Base-by-base conservation (phyloP, 1,140 invertebrate genomes). In the Lepidurus arcticus region DNA sequence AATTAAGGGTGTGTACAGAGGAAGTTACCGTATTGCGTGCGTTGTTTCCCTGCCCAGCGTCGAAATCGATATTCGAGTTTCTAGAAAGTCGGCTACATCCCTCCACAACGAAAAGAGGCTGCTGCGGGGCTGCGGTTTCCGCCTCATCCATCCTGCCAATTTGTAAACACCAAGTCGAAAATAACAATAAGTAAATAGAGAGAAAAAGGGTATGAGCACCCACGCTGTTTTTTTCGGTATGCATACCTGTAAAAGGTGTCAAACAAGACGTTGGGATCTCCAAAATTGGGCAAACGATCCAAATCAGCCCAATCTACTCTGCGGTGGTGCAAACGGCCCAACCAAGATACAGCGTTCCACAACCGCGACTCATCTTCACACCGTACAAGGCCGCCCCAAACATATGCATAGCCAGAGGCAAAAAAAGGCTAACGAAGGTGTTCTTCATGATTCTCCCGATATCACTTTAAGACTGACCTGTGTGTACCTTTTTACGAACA, bases 211-310 rank as follows among this genome's bases (percentile, higher is more conserved):
- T 10, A 65, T 65, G 21, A 65, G 53, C 53, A 16, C 13, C 7
- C 6, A 7, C 10, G 53, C 53, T 34, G 53, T 4, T 4, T 65
- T 65, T 65, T 65, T 65, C n/a, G 13, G 53, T 21, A 65, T 4
- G 2, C 26, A 44, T 44, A 78, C 74, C 73, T 78, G 44, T 78
- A 78, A 26, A 78, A 75, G 42, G 78, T 78, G 34, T 21, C 44
- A 44, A 75, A 78, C 44, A 78, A 74, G 43, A 74, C 74, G 44
- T 24, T n/a, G 26, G 78, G 65, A 16, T 78, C 78, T 6, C 21
- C 53, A 65, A n/a, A 65, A 65, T 65, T 65, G 53, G 53, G 53
- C 53, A 65, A 65, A 16, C 53, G 53, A 65, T 65, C 53, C 53
- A 65, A 65, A 65, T 65, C 53, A 65, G 53, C 53, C 53, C 53